Evolutionary conservation across 2,888 invertebrate genomes (phyloP).

Genomic region (Lysandra coridon): DNA sequence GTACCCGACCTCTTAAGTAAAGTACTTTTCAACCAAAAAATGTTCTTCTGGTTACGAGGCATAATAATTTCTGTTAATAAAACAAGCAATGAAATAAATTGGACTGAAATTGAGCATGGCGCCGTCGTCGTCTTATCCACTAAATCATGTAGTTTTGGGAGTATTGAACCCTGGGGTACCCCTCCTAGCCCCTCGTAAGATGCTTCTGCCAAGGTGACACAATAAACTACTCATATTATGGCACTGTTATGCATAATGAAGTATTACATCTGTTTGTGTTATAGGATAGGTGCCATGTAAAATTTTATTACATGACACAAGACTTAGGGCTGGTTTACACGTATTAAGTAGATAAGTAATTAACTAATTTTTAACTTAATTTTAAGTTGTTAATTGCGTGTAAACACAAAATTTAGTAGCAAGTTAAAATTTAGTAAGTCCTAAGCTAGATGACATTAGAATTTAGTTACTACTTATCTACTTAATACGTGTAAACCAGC

Average conservation of each 20-base stretch:
- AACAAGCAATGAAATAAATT: conserved; percentile 21
- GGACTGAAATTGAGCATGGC: conserved; percentile 13
- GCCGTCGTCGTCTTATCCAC: conserved; percentile 11
- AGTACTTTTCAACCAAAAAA: neutral
- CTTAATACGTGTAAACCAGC: too few relatives aligned
- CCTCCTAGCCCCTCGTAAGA: neutral
- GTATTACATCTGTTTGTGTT: neutral
- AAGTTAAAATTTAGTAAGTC: too few relatives aligned
- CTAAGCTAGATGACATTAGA: too few relatives aligned
- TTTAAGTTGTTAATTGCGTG: too few relatives aligned
- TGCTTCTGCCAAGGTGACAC: neutral
- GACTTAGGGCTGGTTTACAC: too few relatives aligned
- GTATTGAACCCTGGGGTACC: neutral
- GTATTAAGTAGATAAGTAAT: too few relatives aligned
- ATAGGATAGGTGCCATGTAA: neutral
- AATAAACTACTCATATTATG: neutral
- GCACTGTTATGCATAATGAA: neutral
- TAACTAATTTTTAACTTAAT: too few relatives aligned
- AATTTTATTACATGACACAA: neutral
- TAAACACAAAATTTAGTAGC: too few relatives aligned
- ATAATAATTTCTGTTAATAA: conserved; percentile 6
- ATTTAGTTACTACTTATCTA: too few relatives aligned
- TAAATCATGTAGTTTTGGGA: conserved; percentile 14
- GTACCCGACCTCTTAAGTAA: too few relatives aligned
- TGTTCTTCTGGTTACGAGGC: neutral